Evolutionary conservation across 2,797 vertebrate genomes (phyloP), one percentile per base, ranked within the genome.

Genomic region (Alauda arvensis): DNA sequence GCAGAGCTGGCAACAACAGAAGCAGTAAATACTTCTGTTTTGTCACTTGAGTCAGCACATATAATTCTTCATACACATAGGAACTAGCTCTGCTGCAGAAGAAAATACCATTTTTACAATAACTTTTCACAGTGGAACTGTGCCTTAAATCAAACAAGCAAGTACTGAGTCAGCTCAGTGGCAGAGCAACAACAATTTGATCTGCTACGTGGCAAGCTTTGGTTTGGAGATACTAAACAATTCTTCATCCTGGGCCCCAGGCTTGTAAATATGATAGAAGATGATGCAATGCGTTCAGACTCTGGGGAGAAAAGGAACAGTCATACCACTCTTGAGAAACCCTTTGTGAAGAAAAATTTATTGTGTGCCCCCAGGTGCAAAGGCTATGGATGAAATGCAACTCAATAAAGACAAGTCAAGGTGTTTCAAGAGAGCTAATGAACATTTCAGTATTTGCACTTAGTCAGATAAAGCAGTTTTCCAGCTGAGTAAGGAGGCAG

Each of bases 61-160:
- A 67, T 59, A 89, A 92, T 91, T 94, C 90, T 91, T 93, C 87
- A 79, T 49, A 90, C 70, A 45, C 18, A 0, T 24, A 93, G 71
- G 80, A 92, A 83, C 91, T 68, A 91, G 83, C 85, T 84, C 83
- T 92, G 83, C 85, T 74, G 80, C 33, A 60, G 88, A 93, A 82
- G 75, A 95, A 93, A 92, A 92, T 87, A 75, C 75, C 68, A 83
- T 94, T 94, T 94, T 87, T 65, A 91, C 87, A 89, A 95, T 89
- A 87, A 93, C 88, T 94, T 93, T 90, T 70, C 75, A 91, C 80
- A 89, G 87, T 62, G 62, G 40, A 93, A 45, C 77, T 65, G 67
- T 79, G 90, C 77, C 85, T 95, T 94, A 94, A 95, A 94, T 95
- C 94, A 93, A 93, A 91, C 93, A 85, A 94, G 90, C 90, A 92